Conservation (phyloP, 2,113 vertebrate genomes). For the Perognathus longimembris region DNA sequence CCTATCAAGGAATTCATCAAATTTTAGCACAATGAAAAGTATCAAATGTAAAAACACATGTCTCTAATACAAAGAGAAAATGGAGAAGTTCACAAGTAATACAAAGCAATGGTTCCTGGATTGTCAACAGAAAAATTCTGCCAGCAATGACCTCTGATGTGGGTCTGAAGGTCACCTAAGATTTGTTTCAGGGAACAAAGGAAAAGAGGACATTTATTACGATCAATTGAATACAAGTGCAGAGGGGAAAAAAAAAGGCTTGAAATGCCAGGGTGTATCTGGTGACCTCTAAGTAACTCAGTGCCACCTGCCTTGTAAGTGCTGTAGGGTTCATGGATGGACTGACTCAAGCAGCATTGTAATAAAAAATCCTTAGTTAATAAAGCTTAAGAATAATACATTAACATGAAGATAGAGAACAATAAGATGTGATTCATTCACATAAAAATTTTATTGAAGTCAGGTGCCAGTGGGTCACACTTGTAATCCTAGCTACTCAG, state of each 20-base stretch:
- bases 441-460: not conserved
- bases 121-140: not conserved
- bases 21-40: not conserved
- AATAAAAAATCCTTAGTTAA: not conserved
- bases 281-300: conserved; percentile 22
- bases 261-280: conserved; percentile 46
- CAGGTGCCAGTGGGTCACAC: no score
- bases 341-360: no score
- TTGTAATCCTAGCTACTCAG: no score
- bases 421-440: not conserved
- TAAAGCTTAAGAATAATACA: not conserved
- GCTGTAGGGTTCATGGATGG: not conserved
- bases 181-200: conserved; percentile 36
- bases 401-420: not conserved
- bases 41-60: not conserved
- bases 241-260: conserved; percentile 44
- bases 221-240: conserved; percentile 1
- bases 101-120: not conserved
- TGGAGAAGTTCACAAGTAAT: not conserved
- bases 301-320: not conserved
- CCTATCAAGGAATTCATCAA: not conserved
- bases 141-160: conserved; percentile 24
- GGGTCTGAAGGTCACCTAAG: not conserved
- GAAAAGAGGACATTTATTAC: conserved; percentile 22
- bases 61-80: not conserved